A percentile compares a stretch with the other conserved stretches of the same genome.
Conservation (phyloP, 2,113 vertebrate genomes). For the Chamaea fasciata region DNA sequence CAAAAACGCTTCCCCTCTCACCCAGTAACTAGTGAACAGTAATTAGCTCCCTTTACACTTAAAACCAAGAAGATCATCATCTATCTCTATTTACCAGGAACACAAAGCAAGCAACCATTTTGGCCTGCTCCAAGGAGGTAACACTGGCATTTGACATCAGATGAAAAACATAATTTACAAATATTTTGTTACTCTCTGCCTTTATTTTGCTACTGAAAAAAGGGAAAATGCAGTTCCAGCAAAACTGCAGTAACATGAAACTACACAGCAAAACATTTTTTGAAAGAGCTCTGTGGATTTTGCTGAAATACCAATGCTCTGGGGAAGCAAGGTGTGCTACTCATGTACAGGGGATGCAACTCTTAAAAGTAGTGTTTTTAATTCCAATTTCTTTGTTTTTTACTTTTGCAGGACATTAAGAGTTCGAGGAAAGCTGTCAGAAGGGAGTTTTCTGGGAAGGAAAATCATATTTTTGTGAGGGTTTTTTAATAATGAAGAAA, state of each 20-base stretch:
- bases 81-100: neutral
- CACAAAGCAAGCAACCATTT: neutral
- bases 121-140: neutral
- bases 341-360: neutral
- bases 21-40: neutral
- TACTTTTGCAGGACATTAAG: slow-evolving; percentile 67
- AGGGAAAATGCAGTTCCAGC: neutral
- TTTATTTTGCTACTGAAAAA: neutral
- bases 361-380: neutral
- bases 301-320: neutral
- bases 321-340: neutral
- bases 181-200: slow-evolving; percentile 6
- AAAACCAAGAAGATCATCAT: neutral
- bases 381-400: slow-evolving; percentile 39
- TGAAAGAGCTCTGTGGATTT: neutral
- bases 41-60: neutral
- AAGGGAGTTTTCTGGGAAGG: slow-evolving; percentile 44
- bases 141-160: slow-evolving; percentile 12
- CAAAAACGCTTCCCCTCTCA: neutral
- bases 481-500: slow-evolving; percentile 44
- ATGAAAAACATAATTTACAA: slow-evolving; percentile 7
- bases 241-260: neutral
- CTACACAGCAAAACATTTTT: neutral
- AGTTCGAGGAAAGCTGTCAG: slow-evolving; percentile 44
- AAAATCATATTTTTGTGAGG: slow-evolving; percentile 21